Base-by-base conservation (phyloP, 2,113 vertebrate species). In the Himantopus leucocephalus region DNA sequence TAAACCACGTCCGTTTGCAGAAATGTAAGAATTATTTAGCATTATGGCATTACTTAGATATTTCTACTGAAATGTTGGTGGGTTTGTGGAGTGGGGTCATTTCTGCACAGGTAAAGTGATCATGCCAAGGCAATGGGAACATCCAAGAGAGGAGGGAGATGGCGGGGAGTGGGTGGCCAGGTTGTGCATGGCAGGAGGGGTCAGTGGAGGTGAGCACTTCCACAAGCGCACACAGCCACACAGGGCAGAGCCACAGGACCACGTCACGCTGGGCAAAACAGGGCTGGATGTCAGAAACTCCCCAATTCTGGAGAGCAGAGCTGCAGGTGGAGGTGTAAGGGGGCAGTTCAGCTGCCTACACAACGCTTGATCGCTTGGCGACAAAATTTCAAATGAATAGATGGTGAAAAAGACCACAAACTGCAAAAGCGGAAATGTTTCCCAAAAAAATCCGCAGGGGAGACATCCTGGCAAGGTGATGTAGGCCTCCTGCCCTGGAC, bases 281-380 rank as follows among this genome's bases (percentile, higher is more conserved):
- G 30, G 34, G 52, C 15, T 35, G 22, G 12, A 20, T 47, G 5
- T 15, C 79, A 75, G 37, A 59, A 63, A 63, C 34, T 12, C 45
- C 48, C 30, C 5, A 5, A 37, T 62, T 62, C 27, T 88, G 35
- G 29, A 55, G 9, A 27, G 34, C 32, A 74, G 24, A 60, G 24
- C 27, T 5, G 0, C 59, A n/a, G 0, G 0, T 5, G 24, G 37
- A 39, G 12, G 5, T 62, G 16, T 43, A 45, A 45, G 17, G 24
- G 14, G 13, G 12, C 32, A 12, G 6, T 37, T 74, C 24, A 18
- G 35, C 22, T 41, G 30, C 43, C 56, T 53, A 41, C 3, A 5
- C 34, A 16, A 35, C 0, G 10, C 70, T 59, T 22, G 27, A 62
- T 26, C 2, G 0, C 34, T 55, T 21, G n/a, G 19, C 11, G 21